Base-by-base conservation (phyloP, 2,113 vertebrate genomes). In the Gasterosteus nipponicus region DNA sequence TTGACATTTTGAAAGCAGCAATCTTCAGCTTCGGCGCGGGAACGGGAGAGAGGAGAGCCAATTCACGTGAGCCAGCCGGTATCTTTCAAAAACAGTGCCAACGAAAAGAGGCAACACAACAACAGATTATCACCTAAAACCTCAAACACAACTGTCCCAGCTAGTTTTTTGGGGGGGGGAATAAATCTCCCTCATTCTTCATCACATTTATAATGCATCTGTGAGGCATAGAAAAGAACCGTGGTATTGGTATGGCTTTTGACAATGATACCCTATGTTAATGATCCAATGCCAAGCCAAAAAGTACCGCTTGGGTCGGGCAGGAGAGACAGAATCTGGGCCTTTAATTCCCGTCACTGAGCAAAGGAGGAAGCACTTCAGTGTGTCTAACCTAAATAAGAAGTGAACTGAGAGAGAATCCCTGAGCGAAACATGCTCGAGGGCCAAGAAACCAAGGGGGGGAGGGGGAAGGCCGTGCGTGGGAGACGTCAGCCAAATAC, bases 371-470 rank as follows among this genome's bases (percentile, higher is more conserved):
- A 84, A 68, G 51, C 81, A 89, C 72, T 85, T 26, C 51, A 89
- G 73, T 78, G 74, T 38, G 51, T 80, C 73, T 89, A 91, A 90
- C 86, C 84, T 87, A 90, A 86, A 92, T 92, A 88, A 86, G 82
- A 90, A 89, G 82, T 87, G 81, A 88, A 86, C 81, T 91, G 84
- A 92, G 83, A 90, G 83, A 76, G 77, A 88, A 79, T 87, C 79
- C 58, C 53, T 67, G 75, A 77, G 81, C 66, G 72, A 77, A 84
- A 80, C 29, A 79, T 14, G 51, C 69, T 80, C 33, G 19, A 72
- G 85, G 66, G 51, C 51, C 54, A 75, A 67, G 79, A 42, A 71
- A 46, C 75, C 76, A 69, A 26, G 7, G 44, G 44, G 44, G 44
- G 3, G 26, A 5, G 62, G 33, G 5, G 39, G 26, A 54, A 77